Evolutionary conservation across 2,888 invertebrate species (phyloP).

Genomic region (Nebria salina): DNA sequence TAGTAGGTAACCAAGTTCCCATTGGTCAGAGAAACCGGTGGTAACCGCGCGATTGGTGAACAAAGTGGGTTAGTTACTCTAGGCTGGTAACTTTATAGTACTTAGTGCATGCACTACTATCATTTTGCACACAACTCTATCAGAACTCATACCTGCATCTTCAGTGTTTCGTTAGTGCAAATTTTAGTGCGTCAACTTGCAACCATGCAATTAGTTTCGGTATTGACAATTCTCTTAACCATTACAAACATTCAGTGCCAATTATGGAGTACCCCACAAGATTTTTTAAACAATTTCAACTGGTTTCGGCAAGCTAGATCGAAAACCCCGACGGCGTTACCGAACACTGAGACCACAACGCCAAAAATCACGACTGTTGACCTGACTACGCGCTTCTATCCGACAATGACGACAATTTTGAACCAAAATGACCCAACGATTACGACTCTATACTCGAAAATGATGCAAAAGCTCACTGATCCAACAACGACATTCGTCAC

Average conservation of each 20-base stretch:
- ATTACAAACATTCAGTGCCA: slow-evolving; percentile 2
- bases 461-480: background rate
- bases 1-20: background rate
- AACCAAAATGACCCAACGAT: background rate
- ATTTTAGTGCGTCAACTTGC: background rate
- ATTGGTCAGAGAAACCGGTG: slow-evolving; percentile 35
- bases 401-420: background rate
- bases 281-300: slow-evolving; percentile 7
- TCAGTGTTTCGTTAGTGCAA: background rate
- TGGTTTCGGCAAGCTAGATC: slow-evolving; percentile 12
- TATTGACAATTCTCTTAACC: background rate
- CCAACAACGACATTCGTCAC: background rate
- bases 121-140: slow-evolving; percentile 8
- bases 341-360: background rate
- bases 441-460: background rate
- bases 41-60: slow-evolving; percentile 58
- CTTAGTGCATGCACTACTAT: slow-evolving; percentile 36
- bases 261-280: slow-evolving; percentile 4
- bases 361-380: background rate
- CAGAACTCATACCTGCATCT: background rate
- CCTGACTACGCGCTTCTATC: background rate
- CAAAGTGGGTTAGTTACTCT: slow-evolving; percentile 60
- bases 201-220: background rate
- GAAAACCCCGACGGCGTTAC: background rate
- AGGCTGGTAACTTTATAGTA: slow-evolving; percentile 35